Conservation (phyloP, 2,888 invertebrate genomes). For the Drosophila eohydei region DNA sequence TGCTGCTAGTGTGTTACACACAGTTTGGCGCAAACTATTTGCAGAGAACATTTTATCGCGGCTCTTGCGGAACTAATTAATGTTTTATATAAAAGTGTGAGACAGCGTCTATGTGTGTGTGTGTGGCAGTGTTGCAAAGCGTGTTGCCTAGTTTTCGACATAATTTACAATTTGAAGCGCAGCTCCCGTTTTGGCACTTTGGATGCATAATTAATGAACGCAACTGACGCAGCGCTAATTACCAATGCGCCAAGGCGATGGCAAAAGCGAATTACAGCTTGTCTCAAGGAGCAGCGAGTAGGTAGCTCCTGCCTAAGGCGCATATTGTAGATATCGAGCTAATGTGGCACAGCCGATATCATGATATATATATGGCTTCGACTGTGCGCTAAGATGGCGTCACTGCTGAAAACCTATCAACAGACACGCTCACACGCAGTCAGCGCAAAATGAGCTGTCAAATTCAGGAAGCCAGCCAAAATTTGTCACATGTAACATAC, state of each 20-base stretch:
- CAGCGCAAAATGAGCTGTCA: slow-evolving; percentile 36
- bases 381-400: slow-evolving; percentile 40
- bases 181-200: slow-evolving; percentile 33
- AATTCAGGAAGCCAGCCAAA: slow-evolving; percentile 61
- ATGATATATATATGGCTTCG: slow-evolving; percentile 48
- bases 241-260: slow-evolving; percentile 46
- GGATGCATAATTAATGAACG: slow-evolving; percentile 58
- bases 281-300: neutral
- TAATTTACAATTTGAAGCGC: slow-evolving; percentile 45
- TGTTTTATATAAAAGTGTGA: slow-evolving; percentile 43
- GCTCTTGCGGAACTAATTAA: slow-evolving; percentile 64
- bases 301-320: neutral
- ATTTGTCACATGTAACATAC: slow-evolving; percentile 59
- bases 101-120: slow-evolving; percentile 4
- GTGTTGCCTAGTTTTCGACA: slow-evolving; percentile 29
- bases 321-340: slow-evolving; percentile 28
- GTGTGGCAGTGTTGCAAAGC: neutral
- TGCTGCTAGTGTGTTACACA: neutral
- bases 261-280: slow-evolving; percentile 3
- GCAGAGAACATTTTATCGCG: slow-evolving; percentile 29
- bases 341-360: slow-evolving; percentile 31
- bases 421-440: neutral
- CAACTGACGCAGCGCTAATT: slow-evolving; percentile 57
- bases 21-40: slow-evolving; percentile 28
- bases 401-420: slow-evolving; percentile 41